Evolutionary conservation across 1,140 invertebrate species (phyloP).

Genomic region (Heterodera carotae): DNA sequence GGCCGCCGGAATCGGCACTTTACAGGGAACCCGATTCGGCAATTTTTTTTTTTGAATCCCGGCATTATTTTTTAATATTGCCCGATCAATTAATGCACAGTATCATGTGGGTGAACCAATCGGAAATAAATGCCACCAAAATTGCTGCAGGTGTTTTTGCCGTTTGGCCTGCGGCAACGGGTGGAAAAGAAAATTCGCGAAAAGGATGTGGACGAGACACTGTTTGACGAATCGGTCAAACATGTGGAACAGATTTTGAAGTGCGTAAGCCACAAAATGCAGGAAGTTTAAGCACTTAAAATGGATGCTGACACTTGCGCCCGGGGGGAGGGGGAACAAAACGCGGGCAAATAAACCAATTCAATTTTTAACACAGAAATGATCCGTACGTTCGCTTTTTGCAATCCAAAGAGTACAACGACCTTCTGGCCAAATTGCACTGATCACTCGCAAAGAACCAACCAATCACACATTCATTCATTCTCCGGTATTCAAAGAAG

Average conservation of each 20-base stretch:
- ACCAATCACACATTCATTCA: background rate
- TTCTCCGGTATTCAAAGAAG: background rate
- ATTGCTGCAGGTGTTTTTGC: constrained; percentile 54
- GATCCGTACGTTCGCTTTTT: constrained; percentile 62
- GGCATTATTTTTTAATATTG: too few species aligned
- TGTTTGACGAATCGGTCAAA: constrained; percentile 64
- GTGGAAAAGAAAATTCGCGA: constrained; percentile 57
- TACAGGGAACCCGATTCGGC: too few species aligned
- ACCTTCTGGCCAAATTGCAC: constrained; percentile 55
- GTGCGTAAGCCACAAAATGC: too few species aligned
- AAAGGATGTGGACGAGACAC: constrained; percentile 61
- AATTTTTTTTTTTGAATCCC: too few species aligned
- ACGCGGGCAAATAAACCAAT: too few species aligned
- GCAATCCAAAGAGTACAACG: constrained; percentile 57
- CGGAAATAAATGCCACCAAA: background rate
- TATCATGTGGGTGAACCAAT: too few species aligned
- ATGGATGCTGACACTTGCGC: too few species aligned
- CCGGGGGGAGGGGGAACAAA: background rate
- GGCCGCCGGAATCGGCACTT: background rate
- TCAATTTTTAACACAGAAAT: constrained; percentile 23
- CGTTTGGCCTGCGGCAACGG: constrained; percentile 60
- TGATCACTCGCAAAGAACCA: background rate
- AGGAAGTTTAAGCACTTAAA: too few species aligned
- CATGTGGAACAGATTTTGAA: constrained; percentile 64
- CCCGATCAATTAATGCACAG: too few species aligned